phyloP scores from a whole-genome alignment of 1,140 invertebrate species.

The Chrysopa pallens region DNA sequence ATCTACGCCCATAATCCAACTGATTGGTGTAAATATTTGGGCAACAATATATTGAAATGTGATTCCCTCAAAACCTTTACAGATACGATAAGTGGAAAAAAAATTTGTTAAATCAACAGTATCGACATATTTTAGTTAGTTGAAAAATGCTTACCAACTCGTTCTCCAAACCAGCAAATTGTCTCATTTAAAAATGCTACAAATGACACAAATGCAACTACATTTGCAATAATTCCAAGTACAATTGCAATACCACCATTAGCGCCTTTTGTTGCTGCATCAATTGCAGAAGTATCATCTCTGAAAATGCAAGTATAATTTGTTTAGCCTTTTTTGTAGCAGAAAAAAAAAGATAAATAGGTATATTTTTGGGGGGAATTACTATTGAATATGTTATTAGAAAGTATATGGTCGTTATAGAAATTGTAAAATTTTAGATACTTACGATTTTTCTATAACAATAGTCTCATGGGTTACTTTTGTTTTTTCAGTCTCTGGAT shows the following conservation, averaged over 20 bases:
- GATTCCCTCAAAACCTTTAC: slow-evolving; percentile 25
- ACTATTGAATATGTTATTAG: no score
- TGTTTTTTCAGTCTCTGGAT: slow-evolving; percentile 71
- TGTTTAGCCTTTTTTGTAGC: no score
- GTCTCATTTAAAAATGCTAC: slow-evolving; percentile 67
- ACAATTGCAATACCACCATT: slow-evolving; percentile 63
- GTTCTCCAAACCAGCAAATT: slow-evolving; percentile 56
- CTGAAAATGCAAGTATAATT: slow-evolving; percentile 27
- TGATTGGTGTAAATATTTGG: slow-evolving; percentile 70
- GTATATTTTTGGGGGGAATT: no score
- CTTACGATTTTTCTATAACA: slow-evolving; percentile 40
- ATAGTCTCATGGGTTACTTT: slow-evolving; percentile 49
- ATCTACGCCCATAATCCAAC: slow-evolving; percentile 53
- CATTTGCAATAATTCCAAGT: slow-evolving; percentile 73
- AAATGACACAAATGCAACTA: slow-evolving; percentile 81
- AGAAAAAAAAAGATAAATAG: no score
- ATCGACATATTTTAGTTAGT: not conserved
- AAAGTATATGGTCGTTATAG: no score
- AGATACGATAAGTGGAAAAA: no score
- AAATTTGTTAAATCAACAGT: not conserved
- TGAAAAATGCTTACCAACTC: slow-evolving; percentile 43
- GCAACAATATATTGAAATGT: slow-evolving; percentile 56
- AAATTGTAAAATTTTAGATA: slow-evolving; percentile 1
- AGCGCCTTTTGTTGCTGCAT: slow-evolving; percentile 80
- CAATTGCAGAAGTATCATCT: slow-evolving; percentile 61